These are phyloP conservation scores for Galbula dea DNA, from an alignment of 2,113 vertebrate genomes.

Conservation along the genomic window DNA sequence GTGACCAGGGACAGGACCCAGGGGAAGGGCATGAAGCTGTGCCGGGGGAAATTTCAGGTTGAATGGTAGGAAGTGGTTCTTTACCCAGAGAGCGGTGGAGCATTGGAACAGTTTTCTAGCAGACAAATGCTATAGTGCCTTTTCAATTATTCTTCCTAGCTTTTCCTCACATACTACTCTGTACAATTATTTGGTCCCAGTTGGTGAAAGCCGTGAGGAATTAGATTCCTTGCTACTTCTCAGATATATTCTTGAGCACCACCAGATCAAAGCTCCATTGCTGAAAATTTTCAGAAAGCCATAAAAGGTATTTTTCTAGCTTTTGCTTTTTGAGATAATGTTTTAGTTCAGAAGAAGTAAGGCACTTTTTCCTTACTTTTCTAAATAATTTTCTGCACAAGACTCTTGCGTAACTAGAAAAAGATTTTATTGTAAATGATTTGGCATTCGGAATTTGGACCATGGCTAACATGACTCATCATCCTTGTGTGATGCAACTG, in stretches of 20 bases:
- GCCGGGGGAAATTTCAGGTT: too few species aligned
- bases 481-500: not conserved
- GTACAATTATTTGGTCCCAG: not conserved
- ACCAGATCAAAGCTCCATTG: not conserved
- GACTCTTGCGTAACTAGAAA: not conserved
- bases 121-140: not conserved
- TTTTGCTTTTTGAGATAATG: not conserved
- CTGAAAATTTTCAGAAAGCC: not conserved
- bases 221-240: not conserved
- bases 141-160: not conserved
- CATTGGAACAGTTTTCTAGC: not conserved
- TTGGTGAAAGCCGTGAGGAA: not conserved
- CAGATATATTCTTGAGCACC: not conserved
- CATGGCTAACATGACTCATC: accelerated
- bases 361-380: not conserved
- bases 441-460: not conserved
- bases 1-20: too few species aligned
- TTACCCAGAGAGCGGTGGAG: too few species aligned
- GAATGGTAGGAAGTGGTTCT: too few species aligned
- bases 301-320: not conserved
- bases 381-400: not conserved
- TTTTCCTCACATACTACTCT: not conserved
- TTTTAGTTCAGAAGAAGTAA: not conserved
- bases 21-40: too few species aligned
- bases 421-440: not conserved